These are phyloP conservation scores for Hylaeus anthracinus DNA, from an alignment of 1,140 invertebrate species.

Conservation along the genomic window DNA sequence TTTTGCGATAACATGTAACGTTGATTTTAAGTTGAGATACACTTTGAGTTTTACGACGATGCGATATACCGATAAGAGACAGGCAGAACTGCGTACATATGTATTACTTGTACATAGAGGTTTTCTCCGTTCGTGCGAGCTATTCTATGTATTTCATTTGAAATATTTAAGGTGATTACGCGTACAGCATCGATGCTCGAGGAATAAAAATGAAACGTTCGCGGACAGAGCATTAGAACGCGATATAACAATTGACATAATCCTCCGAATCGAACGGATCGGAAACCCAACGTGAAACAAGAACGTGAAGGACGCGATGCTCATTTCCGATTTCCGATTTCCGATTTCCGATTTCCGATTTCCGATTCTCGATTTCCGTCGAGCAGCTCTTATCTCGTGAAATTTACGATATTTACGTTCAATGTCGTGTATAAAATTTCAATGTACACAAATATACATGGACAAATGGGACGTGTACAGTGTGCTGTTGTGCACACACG, in stretches of 20 bases:
- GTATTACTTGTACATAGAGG: too few relatives aligned
- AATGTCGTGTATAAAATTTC: slow-evolving; percentile 9
- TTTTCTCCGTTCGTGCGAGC: too few relatives aligned
- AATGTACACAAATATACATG: neutral
- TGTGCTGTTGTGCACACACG: too few relatives aligned
- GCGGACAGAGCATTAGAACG: neutral
- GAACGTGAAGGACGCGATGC: neutral
- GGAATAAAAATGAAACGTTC: neutral
- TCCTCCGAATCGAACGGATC: neutral
- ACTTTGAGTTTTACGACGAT: too few relatives aligned
- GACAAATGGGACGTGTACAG: neutral
- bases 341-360: neutral
- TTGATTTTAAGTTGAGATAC: too few relatives aligned
- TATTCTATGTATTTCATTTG: too few relatives aligned
- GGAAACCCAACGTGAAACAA: neutral
- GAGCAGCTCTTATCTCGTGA: slow-evolving; percentile 22
- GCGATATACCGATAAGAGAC: too few relatives aligned
- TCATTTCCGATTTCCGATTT: neutral
- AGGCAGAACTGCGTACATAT: too few relatives aligned
- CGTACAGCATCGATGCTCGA: too few relatives aligned
- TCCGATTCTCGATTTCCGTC: neutral
- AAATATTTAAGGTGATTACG: too few relatives aligned
- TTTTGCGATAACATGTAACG: too few relatives aligned
- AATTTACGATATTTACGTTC: slow-evolving; percentile 45
- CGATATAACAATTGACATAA: neutral